Conservation (phyloP, 2,113 vertebrate species). For the Alectura lathami region DNA sequence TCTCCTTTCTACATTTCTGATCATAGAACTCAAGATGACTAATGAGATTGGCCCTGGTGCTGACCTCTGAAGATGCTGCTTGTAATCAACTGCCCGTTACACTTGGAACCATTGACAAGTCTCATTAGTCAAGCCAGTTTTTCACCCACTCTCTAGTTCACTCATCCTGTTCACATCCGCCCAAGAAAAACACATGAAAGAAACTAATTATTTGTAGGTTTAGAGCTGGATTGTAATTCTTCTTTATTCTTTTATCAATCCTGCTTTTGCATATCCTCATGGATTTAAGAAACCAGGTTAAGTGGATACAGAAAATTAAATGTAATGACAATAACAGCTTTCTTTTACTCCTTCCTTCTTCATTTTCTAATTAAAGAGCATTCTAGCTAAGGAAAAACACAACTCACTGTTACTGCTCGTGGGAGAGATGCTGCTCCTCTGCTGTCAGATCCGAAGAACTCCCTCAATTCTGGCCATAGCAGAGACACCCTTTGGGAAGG, state of each 20-base stretch:
- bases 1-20: neutral
- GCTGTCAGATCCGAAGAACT: neutral
- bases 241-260: neutral
- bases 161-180: neutral
- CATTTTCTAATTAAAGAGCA: neutral
- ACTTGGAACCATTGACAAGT: neutral
- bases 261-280: neutral
- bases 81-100: rapidly evolving
- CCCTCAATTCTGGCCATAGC: neutral
- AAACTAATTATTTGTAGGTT: neutral
- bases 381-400: neutral
- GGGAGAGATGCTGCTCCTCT: neutral
- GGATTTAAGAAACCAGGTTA: neutral
- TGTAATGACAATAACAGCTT: neutral
- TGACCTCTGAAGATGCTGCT: neutral
- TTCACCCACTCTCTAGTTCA: neutral
- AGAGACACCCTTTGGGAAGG: neutral
- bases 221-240: neutral
- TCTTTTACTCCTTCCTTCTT: neutral
- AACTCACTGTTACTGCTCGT: neutral
- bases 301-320: neutral
- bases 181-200: neutral
- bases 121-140: neutral
- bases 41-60: too few relatives aligned
- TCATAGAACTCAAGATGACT: neutral